phyloP scores from a whole-genome alignment of 2,888 invertebrate genomes.

The Stratiomys singularior region DNA sequence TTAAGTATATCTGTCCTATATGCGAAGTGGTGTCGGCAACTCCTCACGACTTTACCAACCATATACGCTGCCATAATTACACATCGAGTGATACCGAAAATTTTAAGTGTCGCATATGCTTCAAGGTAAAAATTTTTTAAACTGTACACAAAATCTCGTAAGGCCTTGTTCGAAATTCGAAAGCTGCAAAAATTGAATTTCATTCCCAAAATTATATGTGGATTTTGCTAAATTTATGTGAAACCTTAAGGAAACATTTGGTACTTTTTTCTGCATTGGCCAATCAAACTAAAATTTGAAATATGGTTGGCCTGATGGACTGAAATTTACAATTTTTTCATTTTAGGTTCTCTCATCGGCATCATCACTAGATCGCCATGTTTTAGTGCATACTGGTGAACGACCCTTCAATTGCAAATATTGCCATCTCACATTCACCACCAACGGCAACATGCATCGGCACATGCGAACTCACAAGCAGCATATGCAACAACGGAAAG shows the following conservation, averaged over 20 bases:
- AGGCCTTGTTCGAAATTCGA: too few species aligned
- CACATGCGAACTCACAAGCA: conserved; percentile 79
- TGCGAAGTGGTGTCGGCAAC: conserved; percentile 72
- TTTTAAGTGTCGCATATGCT: conserved; percentile 66
- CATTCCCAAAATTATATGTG: too few species aligned
- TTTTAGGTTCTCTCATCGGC: conserved; percentile 76
- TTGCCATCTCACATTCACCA: conserved; percentile 84
- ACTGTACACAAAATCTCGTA: too few species aligned
- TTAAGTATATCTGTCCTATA: conserved; percentile 72
- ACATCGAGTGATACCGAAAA: conserved; percentile 66
- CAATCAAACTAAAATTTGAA: too few species aligned
- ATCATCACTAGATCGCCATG: conserved; percentile 82
- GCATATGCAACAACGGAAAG: conserved; percentile 63
- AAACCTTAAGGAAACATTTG: too few species aligned
- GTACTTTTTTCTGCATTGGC: too few species aligned
- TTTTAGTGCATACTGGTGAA: conserved; percentile 82
- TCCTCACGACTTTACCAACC: conserved; percentile 75
- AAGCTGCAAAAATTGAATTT: too few species aligned
- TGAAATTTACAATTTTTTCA: not conserved
- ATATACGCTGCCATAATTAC: conserved; percentile 75
- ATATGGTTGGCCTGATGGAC: too few species aligned
- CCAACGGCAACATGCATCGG: conserved; percentile 87
- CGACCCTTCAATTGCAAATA: conserved; percentile 82
- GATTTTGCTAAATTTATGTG: too few species aligned
- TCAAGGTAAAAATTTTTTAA: too few species aligned